Evolutionary conservation across 2,113 vertebrate genomes (phyloP).

Genomic region (Tachysurus vachellii): DNA sequence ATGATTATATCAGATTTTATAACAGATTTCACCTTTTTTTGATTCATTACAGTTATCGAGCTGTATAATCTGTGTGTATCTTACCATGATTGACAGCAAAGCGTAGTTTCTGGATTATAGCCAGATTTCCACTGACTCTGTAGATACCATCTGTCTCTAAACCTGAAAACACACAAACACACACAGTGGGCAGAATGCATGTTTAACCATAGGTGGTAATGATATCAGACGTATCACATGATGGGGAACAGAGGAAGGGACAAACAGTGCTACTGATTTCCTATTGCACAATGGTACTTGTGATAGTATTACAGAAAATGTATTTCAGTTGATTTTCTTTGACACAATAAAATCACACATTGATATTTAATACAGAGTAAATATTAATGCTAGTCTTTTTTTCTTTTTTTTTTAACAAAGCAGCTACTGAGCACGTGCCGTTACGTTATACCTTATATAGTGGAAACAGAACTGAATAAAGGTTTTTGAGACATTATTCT

Average conservation of each 20-base stretch:
- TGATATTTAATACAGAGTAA: background rate
- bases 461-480: background rate
- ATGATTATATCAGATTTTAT: background rate
- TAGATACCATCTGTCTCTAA: constrained; percentile 90
- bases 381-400: background rate
- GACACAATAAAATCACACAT: background rate
- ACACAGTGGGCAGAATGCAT: background rate
- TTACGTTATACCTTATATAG: background rate
- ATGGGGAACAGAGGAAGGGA: background rate
- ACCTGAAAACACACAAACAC: constrained; percentile 67
- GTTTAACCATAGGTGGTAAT: background rate
- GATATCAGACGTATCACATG: background rate
- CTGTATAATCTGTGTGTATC: constrained; percentile 26
- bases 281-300: background rate
- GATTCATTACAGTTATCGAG: background rate
- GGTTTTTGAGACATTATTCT: background rate
- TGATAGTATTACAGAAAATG: background rate
- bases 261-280: background rate
- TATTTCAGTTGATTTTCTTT: background rate
- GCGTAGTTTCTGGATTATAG: constrained; percentile 89
- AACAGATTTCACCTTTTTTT: background rate
- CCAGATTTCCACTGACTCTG: constrained; percentile 88
- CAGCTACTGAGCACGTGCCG: background rate
- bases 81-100: constrained; percentile 88
- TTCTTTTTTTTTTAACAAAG: background rate